Conservation (phyloP, 2,797 vertebrate species). For the Octomys mimax region DNA sequence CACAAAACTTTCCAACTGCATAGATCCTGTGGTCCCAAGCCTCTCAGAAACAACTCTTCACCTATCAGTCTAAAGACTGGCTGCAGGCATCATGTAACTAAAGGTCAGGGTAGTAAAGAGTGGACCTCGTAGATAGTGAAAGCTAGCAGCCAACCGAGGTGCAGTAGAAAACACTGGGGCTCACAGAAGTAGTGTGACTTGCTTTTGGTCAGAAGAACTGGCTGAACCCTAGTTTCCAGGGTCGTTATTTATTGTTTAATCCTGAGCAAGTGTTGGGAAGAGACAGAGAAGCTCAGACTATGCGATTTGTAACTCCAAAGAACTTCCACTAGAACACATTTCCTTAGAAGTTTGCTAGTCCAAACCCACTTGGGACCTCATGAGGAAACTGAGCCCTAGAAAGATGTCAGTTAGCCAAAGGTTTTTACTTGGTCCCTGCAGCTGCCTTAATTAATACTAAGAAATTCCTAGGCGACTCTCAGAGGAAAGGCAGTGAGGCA, state of each 20-base stretch:
- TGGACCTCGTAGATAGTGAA: conserved; percentile 19
- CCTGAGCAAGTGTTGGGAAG: conserved; percentile 39
- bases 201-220: conserved; percentile 67
- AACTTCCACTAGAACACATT: conserved; percentile 8
- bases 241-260: conserved; percentile 33
- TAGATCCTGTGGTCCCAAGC: background rate
- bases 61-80: background rate
- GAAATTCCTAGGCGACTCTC: conserved; percentile 37
- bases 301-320: conserved; percentile 24
- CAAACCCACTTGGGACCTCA: conserved; percentile 35
- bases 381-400: conserved; percentile 22
- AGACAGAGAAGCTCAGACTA: conserved; percentile 32
- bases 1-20: conserved; percentile 32
- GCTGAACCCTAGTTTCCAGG: conserved; percentile 49
- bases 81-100: background rate
- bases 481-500: conserved; percentile 49
- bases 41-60: conserved; percentile 33
- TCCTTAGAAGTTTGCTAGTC: conserved; percentile 30
- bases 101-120: conserved; percentile 3
- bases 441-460: background rate
- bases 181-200: conserved; percentile 38
- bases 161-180: conserved; percentile 37
- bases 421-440: background rate
- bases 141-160: background rate
- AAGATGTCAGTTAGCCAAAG: conserved; percentile 28